Evolutionary conservation across 2,113 vertebrate genomes (phyloP).

Genomic region (Nannospalax galili): DNA sequence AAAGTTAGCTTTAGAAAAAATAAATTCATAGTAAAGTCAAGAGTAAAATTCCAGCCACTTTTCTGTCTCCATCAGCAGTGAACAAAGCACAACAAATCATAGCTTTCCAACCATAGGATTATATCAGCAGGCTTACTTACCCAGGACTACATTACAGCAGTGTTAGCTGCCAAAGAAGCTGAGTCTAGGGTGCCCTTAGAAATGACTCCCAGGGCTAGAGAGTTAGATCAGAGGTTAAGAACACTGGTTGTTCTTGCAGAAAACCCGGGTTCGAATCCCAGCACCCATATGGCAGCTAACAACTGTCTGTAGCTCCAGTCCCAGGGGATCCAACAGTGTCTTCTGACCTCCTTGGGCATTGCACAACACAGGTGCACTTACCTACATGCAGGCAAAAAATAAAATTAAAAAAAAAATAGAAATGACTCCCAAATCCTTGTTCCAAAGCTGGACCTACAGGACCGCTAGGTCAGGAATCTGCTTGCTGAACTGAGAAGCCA

Average conservation of each 20-base stretch:
- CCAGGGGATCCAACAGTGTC: too few species aligned
- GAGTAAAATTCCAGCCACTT: conserved; percentile 14
- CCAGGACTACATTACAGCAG: background rate
- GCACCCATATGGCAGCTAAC: too few species aligned
- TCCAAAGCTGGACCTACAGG: background rate
- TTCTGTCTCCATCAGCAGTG: conserved; percentile 1
- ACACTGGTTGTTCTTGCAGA: too few species aligned
- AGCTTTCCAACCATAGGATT: background rate
- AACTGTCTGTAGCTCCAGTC: too few species aligned
- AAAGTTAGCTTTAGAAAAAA: conserved; percentile 30
- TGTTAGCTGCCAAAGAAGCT: background rate
- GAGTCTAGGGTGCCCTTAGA: background rate
- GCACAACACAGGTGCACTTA: too few species aligned
- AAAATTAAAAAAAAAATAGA: too few species aligned
- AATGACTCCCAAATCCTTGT: background rate
- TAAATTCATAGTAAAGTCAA: background rate
- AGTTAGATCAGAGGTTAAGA: too few species aligned
- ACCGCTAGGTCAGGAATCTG: background rate
- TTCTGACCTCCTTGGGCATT: too few species aligned
- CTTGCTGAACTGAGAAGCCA: background rate
- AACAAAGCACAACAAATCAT: background rate
- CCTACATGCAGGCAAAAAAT: too few species aligned
- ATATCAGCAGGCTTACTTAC: background rate
- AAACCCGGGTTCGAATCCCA: too few species aligned
- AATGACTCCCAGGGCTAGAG: too few species aligned